phyloP scores from a whole-genome alignment of 2,113 vertebrate genomes.

The rat (Rattus norvegicus) region DNA sequence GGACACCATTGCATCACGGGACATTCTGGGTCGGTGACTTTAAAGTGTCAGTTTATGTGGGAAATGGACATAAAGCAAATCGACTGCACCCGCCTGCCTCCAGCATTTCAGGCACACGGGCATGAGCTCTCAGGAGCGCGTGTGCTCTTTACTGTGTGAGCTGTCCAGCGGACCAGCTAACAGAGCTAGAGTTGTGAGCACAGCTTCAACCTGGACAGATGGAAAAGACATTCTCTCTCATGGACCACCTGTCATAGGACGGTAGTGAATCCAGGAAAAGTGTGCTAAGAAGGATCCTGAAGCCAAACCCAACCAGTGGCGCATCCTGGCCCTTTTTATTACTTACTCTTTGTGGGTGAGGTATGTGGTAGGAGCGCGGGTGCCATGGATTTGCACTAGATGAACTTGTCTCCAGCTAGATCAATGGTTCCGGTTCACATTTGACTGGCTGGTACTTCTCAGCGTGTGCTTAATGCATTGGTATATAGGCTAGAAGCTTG shows the following conservation, averaged over 20 bases:
- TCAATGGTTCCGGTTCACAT: background rate
- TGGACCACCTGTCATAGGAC: background rate
- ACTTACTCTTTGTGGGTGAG: background rate
- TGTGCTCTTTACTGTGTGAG: background rate
- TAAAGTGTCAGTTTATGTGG: conserved; percentile 47
- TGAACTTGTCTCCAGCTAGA: background rate
- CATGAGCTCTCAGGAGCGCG: conserved; percentile 81
- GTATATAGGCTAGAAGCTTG: background rate
- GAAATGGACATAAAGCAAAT: conserved; percentile 69
- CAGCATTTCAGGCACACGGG: conserved; percentile 90
- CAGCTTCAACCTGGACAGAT: background rate
- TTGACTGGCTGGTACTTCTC: background rate
- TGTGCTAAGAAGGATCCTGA: background rate
- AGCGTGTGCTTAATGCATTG: background rate
- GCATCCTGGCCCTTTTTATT: background rate
- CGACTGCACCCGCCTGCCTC: conserved; percentile 90
- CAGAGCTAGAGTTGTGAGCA: background rate
- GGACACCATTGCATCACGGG: conserved; percentile 67
- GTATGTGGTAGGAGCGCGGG: rapidly evolving
- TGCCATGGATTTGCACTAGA: background rate
- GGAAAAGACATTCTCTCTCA: background rate
- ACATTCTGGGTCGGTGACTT: conserved; percentile 77
- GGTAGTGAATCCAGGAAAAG: background rate
- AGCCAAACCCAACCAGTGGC: background rate
- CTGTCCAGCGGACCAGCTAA: background rate